Evolutionary conservation across 2,888 invertebrate genomes (phyloP), one percentile per base, ranked within the genome.

Genomic region (Drosophila cognata): DNA sequence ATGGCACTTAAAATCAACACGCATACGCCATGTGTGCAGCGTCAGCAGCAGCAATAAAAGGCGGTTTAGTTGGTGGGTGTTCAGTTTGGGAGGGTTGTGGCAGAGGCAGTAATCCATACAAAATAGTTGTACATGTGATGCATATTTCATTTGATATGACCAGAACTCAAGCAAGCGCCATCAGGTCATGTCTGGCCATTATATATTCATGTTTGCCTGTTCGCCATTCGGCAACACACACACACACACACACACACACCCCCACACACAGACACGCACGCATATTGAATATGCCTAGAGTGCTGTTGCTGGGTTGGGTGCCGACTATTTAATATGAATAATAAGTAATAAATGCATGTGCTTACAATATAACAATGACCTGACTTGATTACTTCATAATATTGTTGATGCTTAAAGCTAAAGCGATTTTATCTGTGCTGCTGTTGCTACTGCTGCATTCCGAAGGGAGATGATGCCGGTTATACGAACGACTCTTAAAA

Each of bases 121-220:
- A 78, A 78, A 80, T 80, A 78, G 50, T 76, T 76, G 71, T 56
- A 65, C 81, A 78, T 71, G 71, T 65, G 77, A 64, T 80, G 78
- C 77, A 78, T 80, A 78, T 78, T 80, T 78, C 78, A 78, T 78
- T 31, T 29, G 46, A 52, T 33, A 31, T 61, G 57, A 50, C 52
- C 38, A 38, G 31, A 7, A 28, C 31, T 36, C 31, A 43, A 43
- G 28, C 53, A 43, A 36, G 56, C 35, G 35, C 66, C 38, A 28
- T 63, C 36, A 59, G 59, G 46, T 43, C 52, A 61, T 48, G 51
- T 33, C 48, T 62, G 65, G 29, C 60, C 59, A 69, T 77, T 64
- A 65, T 63, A 64, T 73, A 77, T 77, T 73, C 77, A 77, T 78
- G 61, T 61, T 52, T 59, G 41, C 48, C 41, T 18, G 36, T 28